Base-by-base conservation (phyloP, 2,797 vertebrate genomes). In the Heliangelus exortis region DNA sequence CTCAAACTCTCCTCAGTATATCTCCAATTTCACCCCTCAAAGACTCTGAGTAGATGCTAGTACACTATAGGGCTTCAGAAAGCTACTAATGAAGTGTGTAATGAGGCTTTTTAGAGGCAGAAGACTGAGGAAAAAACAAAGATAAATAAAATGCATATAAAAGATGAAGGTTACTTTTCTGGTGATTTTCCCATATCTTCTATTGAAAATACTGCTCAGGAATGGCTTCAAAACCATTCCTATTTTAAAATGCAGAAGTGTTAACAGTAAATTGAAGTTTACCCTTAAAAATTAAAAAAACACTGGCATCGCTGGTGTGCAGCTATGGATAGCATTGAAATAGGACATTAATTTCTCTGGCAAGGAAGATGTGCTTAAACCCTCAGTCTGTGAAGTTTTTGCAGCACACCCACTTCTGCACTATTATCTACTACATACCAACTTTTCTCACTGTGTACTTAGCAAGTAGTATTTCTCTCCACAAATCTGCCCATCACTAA, bases 41-140 rank as follows among this genome's bases (percentile, higher is more conserved):
- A 96, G 92, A 68, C 82, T 93, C 72, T 80, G 87, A 92, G 93
- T 93, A 93, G 92, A 93, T 72, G 62, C 89, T 89, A 81, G 75
- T 62, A 55, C 39, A 85, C 87, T 89, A 85, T 2, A 89, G 73
- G 85, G 79, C 87, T 76, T 93, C 79, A 85, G 91, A 96, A 96
- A 93, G 82, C 87, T 94, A 65, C 87, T 96, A 96, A 95, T 96
- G 93, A 96, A 95, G 93, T 92, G 96, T 96, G 92, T 93, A 96
- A 94, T 95, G 91, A 95, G 84, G 91, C 92, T 93, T 95, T 95
- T 95, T 93, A 94, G 72, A 93, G 82, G 75, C 75, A 80, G 62
- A 91, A 93, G 69, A 89, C n/a, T 62, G 84, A 88, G 50, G 39
- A 50, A 34, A 74, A 94, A 85, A 1, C 57, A 86, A 91, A 81